Evolutionary conservation across 2,113 vertebrate species (phyloP).

Genomic region (Octodon degus): DNA sequence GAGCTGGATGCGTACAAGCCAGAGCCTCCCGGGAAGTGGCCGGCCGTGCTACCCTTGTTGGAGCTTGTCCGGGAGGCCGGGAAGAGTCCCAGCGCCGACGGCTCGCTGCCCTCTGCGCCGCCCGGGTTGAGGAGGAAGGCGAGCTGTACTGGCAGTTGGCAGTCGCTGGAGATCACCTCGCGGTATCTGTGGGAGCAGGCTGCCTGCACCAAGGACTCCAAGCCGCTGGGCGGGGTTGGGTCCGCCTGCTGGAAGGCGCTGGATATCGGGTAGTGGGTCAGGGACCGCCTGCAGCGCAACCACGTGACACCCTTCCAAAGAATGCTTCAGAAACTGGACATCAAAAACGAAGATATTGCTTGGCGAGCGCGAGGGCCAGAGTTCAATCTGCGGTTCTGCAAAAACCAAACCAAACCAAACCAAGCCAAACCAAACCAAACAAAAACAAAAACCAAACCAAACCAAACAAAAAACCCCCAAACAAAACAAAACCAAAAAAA

Average conservation of each 20-base stretch:
- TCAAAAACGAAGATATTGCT: slow-evolving; percentile 79
- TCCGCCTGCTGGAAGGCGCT: slow-evolving; percentile 77
- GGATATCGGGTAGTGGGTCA: slow-evolving; percentile 89
- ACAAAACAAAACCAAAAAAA: too few relatives aligned
- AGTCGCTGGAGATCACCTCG: slow-evolving; percentile 87
- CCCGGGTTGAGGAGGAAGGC: slow-evolving; percentile 81
- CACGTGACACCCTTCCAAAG: slow-evolving; percentile 92
- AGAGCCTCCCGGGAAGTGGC: not conserved
- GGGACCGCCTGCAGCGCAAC: slow-evolving; percentile 87
- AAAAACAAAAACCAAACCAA: too few relatives aligned
- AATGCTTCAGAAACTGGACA: slow-evolving; percentile 90
- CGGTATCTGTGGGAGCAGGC: slow-evolving; percentile 82
- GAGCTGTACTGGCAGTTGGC: slow-evolving; percentile 84
- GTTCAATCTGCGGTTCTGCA: too few relatives aligned
- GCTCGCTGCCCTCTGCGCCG: slow-evolving; percentile 86
- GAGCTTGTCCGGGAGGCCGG: not conserved
- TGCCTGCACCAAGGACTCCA: slow-evolving; percentile 66
- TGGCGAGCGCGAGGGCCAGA: too few relatives aligned
- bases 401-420: too few relatives aligned
- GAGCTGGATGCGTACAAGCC: slow-evolving; percentile 87
- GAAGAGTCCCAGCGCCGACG: slow-evolving; percentile 2
- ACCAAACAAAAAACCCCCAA: too few relatives aligned
- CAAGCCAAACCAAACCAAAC: too few relatives aligned
- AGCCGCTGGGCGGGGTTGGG: not conserved
- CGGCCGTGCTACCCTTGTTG: too few relatives aligned